A percentile compares a stretch with the other conserved stretches of the same genome.
Evolutionary conservation across 2,113 vertebrate species (phyloP).

Genomic region (Smithornis capensis): DNA sequence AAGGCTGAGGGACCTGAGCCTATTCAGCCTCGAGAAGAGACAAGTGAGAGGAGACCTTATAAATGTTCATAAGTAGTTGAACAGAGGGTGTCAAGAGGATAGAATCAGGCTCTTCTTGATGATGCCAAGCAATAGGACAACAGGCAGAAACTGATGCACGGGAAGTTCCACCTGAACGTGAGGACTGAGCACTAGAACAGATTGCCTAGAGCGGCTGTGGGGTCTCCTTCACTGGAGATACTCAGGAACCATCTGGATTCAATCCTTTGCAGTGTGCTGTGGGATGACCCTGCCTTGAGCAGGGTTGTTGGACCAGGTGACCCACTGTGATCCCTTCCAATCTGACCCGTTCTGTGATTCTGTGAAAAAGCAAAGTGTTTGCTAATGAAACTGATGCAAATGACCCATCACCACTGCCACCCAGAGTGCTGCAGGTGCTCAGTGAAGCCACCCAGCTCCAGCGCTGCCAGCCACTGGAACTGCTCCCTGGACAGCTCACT

Average conservation of each 20-base stretch:
- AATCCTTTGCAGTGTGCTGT: not conserved
- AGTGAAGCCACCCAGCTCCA: not conserved
- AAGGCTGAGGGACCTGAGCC: not conserved
- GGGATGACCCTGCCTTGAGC: not conserved
- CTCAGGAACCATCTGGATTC: not conserved
- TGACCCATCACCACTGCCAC: fast-evolving
- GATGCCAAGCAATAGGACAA: not conserved
- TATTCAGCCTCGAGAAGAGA: not conserved
- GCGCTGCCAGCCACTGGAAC: fast-evolving
- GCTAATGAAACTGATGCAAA: not conserved
- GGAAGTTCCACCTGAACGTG: not conserved
- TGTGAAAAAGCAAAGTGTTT: not conserved
- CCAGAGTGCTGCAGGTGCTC: no score
- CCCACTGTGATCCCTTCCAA: not conserved
- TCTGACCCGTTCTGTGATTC: not conserved
- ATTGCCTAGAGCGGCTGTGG: not conserved
- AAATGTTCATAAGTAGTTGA: not conserved
- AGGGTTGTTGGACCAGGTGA: not conserved
- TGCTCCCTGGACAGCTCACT: not conserved
- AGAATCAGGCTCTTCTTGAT: not conserved
- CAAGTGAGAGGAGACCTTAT: not conserved
- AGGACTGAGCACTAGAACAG: not conserved
- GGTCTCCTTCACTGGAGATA: not conserved
- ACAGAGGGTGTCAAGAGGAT: not conserved
- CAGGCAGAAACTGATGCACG: not conserved